phyloP scores from a whole-genome alignment of 2,797 vertebrate species.

The Acridotheres tristis region DNA sequence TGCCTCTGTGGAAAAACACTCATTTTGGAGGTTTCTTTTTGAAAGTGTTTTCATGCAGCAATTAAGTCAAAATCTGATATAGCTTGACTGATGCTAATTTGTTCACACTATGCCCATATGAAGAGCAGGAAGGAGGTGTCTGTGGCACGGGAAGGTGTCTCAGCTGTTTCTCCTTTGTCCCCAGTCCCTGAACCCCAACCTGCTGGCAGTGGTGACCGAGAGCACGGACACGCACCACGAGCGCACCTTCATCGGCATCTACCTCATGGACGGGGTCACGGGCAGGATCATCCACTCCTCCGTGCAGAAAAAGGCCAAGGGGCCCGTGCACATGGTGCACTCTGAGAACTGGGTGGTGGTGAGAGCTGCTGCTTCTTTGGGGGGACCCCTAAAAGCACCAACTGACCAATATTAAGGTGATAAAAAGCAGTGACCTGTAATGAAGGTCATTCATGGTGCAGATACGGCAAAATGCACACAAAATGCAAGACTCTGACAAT shows the following conservation, averaged over 20 bases:
- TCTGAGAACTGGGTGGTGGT: constrained; percentile 99
- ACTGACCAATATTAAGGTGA: not conserved
- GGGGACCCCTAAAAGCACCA: not conserved
- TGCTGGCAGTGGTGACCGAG: constrained; percentile 93
- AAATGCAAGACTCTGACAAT: not conserved
- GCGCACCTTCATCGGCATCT: constrained; percentile 90
- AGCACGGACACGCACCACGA: constrained; percentile 91
- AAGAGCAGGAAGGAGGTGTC: not conserved
- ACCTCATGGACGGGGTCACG: constrained; percentile 92
- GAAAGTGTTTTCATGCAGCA: not conserved
- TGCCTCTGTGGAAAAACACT: not conserved
- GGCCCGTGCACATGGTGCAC: constrained; percentile 93
- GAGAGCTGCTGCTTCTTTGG: constrained; percentile 52
- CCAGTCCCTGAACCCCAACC: constrained; percentile 96
- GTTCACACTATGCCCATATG: not conserved
- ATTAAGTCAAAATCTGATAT: not conserved
- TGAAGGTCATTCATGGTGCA: not conserved
- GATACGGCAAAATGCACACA: accelerated
- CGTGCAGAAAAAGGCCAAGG: constrained; percentile 91
- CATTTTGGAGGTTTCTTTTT: not conserved
- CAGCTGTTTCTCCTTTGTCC: not conserved
- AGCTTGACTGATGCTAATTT: not conserved
- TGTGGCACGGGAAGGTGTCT: not conserved
- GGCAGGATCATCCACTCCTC: constrained; percentile 95
- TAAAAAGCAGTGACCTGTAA: not conserved